These are phyloP conservation scores for Gryllus longicercus DNA, from an alignment of 2,888 invertebrate genomes.

Conservation along the genomic window DNA sequence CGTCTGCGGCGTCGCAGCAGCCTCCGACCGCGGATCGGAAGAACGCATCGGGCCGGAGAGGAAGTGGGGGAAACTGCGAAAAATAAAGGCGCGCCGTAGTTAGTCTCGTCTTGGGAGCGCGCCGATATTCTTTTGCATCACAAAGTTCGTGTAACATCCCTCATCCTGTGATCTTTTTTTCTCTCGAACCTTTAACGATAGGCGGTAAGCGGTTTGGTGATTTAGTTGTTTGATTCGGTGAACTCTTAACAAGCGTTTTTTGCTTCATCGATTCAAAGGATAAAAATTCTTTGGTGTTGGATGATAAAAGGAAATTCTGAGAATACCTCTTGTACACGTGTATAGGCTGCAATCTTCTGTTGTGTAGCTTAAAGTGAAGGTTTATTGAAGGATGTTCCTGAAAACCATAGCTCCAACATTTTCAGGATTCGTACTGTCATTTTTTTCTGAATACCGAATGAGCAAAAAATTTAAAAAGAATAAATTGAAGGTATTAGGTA, in stretches of 20 bases:
- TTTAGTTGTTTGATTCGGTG: not conserved
- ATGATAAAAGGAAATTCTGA: too few relatives aligned
- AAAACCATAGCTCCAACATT: too few relatives aligned
- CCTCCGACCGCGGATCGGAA: not conserved
- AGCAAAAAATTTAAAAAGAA: too few relatives aligned
- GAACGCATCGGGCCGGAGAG: not conserved
- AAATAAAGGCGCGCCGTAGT: not conserved
- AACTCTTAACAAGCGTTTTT: not conserved
- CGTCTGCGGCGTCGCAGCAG: too few relatives aligned
- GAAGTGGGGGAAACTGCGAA: not conserved
- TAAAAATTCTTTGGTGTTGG: too few relatives aligned
- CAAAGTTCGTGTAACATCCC: not conserved
- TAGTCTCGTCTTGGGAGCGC: constrained; percentile 4
- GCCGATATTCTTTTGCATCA: constrained; percentile 11
- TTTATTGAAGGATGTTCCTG: too few relatives aligned
- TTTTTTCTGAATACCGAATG: too few relatives aligned
- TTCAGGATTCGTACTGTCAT: too few relatives aligned
- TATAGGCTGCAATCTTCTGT: too few relatives aligned
- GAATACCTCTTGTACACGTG: too few relatives aligned
- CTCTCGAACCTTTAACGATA: not conserved
- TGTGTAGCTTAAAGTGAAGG: too few relatives aligned
- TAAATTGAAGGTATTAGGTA: too few relatives aligned
- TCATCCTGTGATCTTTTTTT: not conserved
- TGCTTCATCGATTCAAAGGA: not conserved
- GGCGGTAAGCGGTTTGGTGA: not conserved